These are phyloP conservation scores for Leucania comma DNA, from an alignment of 2,888 invertebrate species.

Conservation along the genomic window DNA sequence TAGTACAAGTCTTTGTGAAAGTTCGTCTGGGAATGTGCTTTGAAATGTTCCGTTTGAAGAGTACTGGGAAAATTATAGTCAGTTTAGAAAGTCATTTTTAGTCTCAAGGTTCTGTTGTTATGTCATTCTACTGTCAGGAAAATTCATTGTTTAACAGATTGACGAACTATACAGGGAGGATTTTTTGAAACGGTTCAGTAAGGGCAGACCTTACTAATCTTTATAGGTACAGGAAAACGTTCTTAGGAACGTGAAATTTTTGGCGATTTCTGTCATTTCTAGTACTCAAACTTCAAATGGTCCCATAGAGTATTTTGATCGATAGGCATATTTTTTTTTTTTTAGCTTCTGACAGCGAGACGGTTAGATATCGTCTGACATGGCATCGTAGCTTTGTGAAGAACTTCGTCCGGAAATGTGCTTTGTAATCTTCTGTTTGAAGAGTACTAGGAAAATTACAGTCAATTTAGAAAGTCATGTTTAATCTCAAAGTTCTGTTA, in stretches of 20 bases:
- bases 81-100: neutral
- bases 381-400: conserved; percentile 14
- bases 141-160: no score
- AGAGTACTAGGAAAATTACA: neutral
- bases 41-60: conserved; percentile 6
- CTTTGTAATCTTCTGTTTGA: conserved; percentile 14
- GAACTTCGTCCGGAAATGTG: conserved; percentile 24
- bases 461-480: neutral
- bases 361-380: conserved; percentile 10
- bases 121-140: neutral
- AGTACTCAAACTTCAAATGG: no score
- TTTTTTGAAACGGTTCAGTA: no score
- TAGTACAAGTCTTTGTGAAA: conserved; percentile 18
- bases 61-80: neutral
- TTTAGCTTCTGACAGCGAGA: conserved; percentile 9
- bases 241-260: no score
- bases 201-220: no score
- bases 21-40: conserved; percentile 24
- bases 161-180: no score
- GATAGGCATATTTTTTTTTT: no score
- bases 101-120: neutral
- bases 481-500: neutral
- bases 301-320: no score
- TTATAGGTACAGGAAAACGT: no score
- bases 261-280: no score